Base-by-base conservation (phyloP, 2,797 vertebrate genomes). In the Gallirallus australis region DNA sequence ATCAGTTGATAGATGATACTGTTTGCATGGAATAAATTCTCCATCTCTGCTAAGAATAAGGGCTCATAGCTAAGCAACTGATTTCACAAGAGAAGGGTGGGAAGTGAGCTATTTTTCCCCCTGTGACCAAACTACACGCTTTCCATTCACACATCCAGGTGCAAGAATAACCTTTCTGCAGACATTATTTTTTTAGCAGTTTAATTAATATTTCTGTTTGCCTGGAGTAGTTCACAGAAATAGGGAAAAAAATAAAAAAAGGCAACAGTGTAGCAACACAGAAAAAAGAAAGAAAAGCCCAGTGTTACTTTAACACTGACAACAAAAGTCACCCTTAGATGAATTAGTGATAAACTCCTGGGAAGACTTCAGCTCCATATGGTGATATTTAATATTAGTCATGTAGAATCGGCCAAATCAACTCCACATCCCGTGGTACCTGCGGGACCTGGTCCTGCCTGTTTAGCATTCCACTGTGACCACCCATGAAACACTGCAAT, bases 181-280 rank as follows among this genome's bases (percentile, higher is more conserved):
- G 53, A 76, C 65, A 61, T 93, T 94, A 91, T 79, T 96, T 97
- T 97, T 97, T 76, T 89, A 96, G 77, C 40, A 85, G 82, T 96
- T 96, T 96, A 97, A 94, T 97, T 98, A 97, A 91, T 96, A 96
- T 96, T 97, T 97, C 92, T 78, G 25, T 93, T 87, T 90, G 68
- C 57, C 47, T 86, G 86, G 65, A 97, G 77, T 69, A 95, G 57
- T 56, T 97, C 95, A 96, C 80, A 91, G 91, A 95, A 97, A 95
- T 76, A 12, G 2, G 30, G 28, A 7, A 3, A 1, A 13, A 6
- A 7, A 6, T 89, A 84, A 89, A 91, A 71, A 72, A 59, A 79
- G 17, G 78, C 66, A 50, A 64, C 84, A 72, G 93, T 48, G 57
- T 69, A 90, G 56, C 61, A 94, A 97, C 91, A 91, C 19, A 83